Evolutionary conservation across 2,797 vertebrate species (phyloP).

Genomic region (Malacoctenus gilli): DNA sequence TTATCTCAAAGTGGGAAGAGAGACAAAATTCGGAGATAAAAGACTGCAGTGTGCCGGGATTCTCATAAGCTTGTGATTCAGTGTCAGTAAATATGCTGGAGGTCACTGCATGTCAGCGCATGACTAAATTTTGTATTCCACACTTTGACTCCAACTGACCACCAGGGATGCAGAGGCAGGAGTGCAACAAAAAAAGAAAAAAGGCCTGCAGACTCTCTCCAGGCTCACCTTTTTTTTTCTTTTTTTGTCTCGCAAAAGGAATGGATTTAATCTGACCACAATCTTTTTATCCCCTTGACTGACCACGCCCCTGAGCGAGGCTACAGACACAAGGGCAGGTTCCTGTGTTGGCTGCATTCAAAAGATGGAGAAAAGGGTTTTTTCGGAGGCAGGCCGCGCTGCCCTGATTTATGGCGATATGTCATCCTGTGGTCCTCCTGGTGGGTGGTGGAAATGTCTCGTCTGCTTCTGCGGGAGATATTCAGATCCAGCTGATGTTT

Average conservation of each 20-base stretch:
- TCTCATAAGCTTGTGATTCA: constrained; percentile 7
- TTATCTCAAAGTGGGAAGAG: constrained; percentile 22
- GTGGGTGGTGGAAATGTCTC: not conserved
- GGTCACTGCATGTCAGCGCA: not conserved
- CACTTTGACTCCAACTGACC: constrained; percentile 18
- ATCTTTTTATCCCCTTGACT: constrained; percentile 42
- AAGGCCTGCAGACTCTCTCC: not conserved
- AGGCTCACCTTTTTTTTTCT: constrained; percentile 21
- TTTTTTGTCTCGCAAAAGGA: constrained; percentile 22
- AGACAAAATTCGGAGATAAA: constrained; percentile 22
- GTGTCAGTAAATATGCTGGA: not conserved
- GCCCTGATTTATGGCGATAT: constrained; percentile 13
- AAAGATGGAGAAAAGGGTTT: constrained; percentile 16
- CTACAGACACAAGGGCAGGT: constrained; percentile 20
- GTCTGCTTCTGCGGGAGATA: not conserved
- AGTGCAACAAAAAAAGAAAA: no score
- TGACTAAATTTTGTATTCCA: not conserved
- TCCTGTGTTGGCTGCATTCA: constrained; percentile 41
- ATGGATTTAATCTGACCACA: constrained; percentile 29
- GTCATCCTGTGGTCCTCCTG: not conserved
- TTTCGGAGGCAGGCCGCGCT: not conserved
- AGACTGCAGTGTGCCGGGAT: not conserved
- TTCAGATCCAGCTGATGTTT: not conserved
- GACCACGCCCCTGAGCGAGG: constrained; percentile 34
- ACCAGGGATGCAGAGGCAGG: constrained; percentile 9